Evolutionary conservation across 2,113 vertebrate species (phyloP).

Genomic region (Mustela nigripes): DNA sequence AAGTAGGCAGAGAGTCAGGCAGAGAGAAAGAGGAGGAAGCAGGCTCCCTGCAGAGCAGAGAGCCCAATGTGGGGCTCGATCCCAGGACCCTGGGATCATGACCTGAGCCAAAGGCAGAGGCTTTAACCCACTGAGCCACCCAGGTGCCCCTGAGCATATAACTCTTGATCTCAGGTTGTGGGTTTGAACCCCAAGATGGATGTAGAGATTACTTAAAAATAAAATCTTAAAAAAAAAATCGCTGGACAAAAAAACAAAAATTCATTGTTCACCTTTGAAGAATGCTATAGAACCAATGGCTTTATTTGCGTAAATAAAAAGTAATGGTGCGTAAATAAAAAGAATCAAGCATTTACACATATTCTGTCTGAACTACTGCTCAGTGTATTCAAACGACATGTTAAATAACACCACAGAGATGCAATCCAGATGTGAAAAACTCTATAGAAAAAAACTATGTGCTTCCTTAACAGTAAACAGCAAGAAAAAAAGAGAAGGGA

Average conservation of each 20-base stretch:
- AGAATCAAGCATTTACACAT: constrained; percentile 9
- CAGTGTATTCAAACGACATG: neutral
- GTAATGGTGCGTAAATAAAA: constrained; percentile 25
- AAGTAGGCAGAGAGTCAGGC: no score
- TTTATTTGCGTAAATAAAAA: neutral
- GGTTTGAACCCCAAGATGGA: neutral
- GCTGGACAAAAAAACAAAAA: constrained; percentile 4
- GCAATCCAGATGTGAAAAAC: neutral
- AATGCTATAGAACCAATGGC: neutral
- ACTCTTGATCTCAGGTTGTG: neutral
- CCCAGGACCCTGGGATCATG: no score
- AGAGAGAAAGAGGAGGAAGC: no score
- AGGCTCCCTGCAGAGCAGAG: no score
- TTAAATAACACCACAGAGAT: neutral
- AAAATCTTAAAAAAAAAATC: neutral
- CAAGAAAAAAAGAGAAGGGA: neutral
- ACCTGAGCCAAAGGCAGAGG: no score
- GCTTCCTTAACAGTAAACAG: constrained; percentile 13
- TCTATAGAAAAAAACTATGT: no score
- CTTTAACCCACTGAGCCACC: no score
- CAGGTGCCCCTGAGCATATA: no score
- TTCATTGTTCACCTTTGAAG: neutral
- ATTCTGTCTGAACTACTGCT: constrained; percentile 39
- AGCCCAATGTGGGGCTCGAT: no score
- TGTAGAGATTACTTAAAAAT: neutral